These are phyloP conservation scores for Eriocheir sinensis DNA, from an alignment of 1,140 invertebrate genomes.

Conservation along the genomic window DNA sequence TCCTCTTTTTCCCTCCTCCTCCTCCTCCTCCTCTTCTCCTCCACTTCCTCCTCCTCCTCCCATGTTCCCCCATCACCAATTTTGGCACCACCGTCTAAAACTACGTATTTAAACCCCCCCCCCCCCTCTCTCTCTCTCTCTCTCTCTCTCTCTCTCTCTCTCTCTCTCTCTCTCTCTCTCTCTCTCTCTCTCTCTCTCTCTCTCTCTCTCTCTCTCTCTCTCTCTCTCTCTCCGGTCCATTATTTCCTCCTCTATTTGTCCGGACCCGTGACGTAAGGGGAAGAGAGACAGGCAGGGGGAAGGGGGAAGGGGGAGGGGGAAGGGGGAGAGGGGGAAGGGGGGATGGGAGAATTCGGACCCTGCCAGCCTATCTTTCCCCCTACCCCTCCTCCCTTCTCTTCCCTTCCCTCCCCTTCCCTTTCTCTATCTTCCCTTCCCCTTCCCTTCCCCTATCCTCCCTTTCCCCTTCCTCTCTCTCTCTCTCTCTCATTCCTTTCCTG, in stretches of 20 bases:
- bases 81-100: not conserved
- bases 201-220: not conserved
- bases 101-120: not conserved
- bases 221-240: not conserved
- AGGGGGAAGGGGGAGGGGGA: not conserved
- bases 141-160: not conserved
- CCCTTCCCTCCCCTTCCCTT: not conserved
- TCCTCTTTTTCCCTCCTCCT: not conserved
- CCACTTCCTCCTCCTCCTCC: not conserved
- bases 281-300: not conserved
- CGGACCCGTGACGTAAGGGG: not conserved
- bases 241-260: slow-evolving; percentile 6
- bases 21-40: not conserved
- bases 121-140: not conserved
- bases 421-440: not conserved
- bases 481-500: too few relatives aligned
- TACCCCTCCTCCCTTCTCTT: too few relatives aligned
- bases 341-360: not conserved
- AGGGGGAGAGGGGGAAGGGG: not conserved
- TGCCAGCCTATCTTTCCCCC: not conserved
- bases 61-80: not conserved
- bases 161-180: too few relatives aligned
- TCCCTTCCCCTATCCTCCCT: not conserved
- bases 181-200: slow-evolving; percentile 2
- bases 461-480: not conserved